phyloP scores from a whole-genome alignment of 2,113 vertebrate species.

The Carassius auratus region DNA sequence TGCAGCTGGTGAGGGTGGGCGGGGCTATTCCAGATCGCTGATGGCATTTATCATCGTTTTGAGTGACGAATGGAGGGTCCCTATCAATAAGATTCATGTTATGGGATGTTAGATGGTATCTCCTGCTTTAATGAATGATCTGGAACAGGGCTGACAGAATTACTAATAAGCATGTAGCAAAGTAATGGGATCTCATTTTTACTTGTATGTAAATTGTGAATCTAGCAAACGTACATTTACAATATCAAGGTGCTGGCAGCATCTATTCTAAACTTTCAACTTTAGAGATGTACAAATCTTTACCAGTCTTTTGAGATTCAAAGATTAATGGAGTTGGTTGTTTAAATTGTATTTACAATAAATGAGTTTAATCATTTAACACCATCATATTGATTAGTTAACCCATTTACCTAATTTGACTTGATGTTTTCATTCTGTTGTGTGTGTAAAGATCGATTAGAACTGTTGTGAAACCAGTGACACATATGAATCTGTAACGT shows the following conservation, averaged over 20 bases:
- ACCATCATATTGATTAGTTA: not conserved
- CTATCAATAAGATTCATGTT: conserved; percentile 60
- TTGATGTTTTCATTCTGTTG: not conserved
- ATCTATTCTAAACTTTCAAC: not conserved
- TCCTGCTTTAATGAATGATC: conserved; percentile 13
- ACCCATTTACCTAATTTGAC: conserved; percentile 4
- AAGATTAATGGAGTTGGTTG: not conserved
- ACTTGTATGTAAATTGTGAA: not conserved
- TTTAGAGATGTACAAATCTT: not conserved
- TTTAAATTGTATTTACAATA: not conserved
- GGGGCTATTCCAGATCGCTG: conserved; percentile 15
- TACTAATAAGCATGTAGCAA: not conserved
- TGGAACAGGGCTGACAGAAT: not conserved
- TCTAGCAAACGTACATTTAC: not conserved
- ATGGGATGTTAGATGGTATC: conserved; percentile 49
- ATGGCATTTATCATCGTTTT: conserved; percentile 42
- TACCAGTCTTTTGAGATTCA: not conserved
- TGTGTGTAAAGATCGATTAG: not conserved
- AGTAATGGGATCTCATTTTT: not conserved
- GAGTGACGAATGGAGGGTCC: conserved; percentile 60
- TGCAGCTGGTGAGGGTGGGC: conserved; percentile 29
- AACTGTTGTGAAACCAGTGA: not conserved
- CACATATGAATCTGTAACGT: not conserved
- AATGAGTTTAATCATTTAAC: not conserved
- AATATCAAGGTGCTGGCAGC: not conserved